These are phyloP conservation scores for Platalea minor DNA, from an alignment of 2,797 vertebrate species.

Conservation along the genomic window DNA sequence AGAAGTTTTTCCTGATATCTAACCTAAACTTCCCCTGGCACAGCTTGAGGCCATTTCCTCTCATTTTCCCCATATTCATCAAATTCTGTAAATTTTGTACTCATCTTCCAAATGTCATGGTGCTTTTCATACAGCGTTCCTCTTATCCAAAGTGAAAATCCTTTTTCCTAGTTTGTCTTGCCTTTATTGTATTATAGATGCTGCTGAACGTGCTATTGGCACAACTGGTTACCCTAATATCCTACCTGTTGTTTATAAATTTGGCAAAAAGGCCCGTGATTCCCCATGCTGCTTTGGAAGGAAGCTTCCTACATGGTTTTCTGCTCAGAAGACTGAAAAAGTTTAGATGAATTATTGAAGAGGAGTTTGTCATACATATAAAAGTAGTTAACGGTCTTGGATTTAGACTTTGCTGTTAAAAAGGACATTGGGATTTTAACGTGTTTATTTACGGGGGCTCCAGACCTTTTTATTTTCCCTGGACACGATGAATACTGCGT, in stretches of 20 bases:
- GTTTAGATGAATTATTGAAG: not conserved
- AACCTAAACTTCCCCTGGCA: too few species aligned
- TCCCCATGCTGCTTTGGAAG: not conserved
- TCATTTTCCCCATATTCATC: not conserved
- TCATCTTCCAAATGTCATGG: not conserved
- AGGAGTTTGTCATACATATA: not conserved
- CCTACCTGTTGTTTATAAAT: not conserved
- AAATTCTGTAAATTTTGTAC: not conserved
- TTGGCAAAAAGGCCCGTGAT: not conserved
- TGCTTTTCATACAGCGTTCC: not conserved
- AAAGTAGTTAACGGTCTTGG: not conserved
- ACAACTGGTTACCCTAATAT: not conserved
- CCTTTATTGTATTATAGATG: not conserved
- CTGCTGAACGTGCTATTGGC: not conserved
- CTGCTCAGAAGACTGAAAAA: not conserved
- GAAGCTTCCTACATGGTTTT: not conserved
- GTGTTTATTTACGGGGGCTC: not conserved
- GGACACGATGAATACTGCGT: accelerated
- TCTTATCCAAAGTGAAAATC: not conserved
- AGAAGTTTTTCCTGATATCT: too few species aligned
- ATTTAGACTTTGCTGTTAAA: not conserved
- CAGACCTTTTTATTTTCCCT: not conserved
- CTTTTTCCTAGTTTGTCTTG: not conserved
- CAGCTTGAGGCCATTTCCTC: too few species aligned
- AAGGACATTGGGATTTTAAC: not conserved